Evolutionary conservation across 2,888 invertebrate genomes (phyloP), one percentile per base, ranked within the genome.

Genomic region (Tinea semifulvella): DNA sequence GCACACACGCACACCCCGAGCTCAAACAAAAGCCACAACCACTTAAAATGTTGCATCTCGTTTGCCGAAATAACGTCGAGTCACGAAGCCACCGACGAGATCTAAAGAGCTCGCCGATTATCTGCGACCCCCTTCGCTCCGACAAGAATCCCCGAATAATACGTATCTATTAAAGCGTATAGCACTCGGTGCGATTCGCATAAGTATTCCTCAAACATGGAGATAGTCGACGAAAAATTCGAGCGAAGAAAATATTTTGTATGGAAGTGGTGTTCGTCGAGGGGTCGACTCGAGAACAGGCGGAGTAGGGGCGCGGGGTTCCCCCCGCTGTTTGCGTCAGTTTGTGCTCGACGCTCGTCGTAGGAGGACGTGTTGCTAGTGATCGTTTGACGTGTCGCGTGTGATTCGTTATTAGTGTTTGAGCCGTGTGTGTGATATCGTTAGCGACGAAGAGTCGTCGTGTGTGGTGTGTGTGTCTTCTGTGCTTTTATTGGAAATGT

Each of bases 181-280:
- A 75, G 71, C 74, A 17, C 31, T 31, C 18, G 20, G 16, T 74
- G 65, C 69, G 74, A 76, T 76, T 74, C 74, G 67, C 61, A 69
- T 72, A 74, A 77, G 73, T 75, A 77, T 77, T 77, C 69, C 70
- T 75, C 76, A 76, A 77, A 76, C 74, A 73, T 71, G 69, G 75
- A 77, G 73, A 75, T 74, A 74, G 74, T 75, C 72, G 69, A 73
- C 74, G 76, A 77, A 77, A 77, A 79, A 77, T 76, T 76, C 69
- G 36, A 36, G 73, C 72, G 70, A 71, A 76, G 76, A 75, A 73
- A 75, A 76, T n/a, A n/a, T 74, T 73, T 77, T 16, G 74, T 75
- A 73, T 66, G 74, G 69, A 68, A 60, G 50, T 50, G 58, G 58
- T 56, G 36, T 22, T 8, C 25, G 25, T 22, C 36, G 36, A 36